Base-by-base conservation (phyloP, 2,797 vertebrate species). In the Tapera naevia region DNA sequence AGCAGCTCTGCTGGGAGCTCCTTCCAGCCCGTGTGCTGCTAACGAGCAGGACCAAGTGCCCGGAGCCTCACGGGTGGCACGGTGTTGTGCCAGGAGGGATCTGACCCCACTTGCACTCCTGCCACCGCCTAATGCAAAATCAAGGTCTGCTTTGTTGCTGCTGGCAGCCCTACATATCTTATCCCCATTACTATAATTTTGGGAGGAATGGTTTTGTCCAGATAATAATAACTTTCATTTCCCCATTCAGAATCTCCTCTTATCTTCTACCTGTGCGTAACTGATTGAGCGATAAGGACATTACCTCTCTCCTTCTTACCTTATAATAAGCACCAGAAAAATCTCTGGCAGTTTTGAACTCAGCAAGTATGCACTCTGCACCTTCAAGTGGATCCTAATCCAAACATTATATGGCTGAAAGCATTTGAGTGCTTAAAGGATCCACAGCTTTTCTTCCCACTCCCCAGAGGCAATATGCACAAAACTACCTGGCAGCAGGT, bases 341-440 rank as follows among this genome's bases (percentile, higher is more conserved):
- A 93, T 74, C 80, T 86, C 86, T 82, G 80, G 30, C 7, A 2
- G 50, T 33, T 93, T 93, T 73, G 74, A 95, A 95, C 78, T 82
- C 80, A 25, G 89, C 70, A 73, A 74, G 78, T 41, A 70, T 80
- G 80, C 86, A 88, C 78, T 58, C 83, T 86, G 80, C 60, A 81
- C 93, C 94, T 79, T 95, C 41, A 43, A 94, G 95, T 87, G 90
- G 91, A 60, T 94, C 89, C 61, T 94, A 94, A 95, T 96, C 93
- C 93, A 90, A 94, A 91, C 80, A 92, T 86, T 84, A 62, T 28
- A 71, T 80, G 78, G 69, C 67, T 94, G 88, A 80, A 95, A 92
- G 86, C 80, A 80, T 93, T 87, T 0, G 6, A 90, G 91, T 71
- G 74, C 71, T 93, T 81, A 72, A 93, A 94, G 74, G 80, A 91